Conservation (phyloP, 2,888 invertebrate species). For the Alcis repandata region DNA sequence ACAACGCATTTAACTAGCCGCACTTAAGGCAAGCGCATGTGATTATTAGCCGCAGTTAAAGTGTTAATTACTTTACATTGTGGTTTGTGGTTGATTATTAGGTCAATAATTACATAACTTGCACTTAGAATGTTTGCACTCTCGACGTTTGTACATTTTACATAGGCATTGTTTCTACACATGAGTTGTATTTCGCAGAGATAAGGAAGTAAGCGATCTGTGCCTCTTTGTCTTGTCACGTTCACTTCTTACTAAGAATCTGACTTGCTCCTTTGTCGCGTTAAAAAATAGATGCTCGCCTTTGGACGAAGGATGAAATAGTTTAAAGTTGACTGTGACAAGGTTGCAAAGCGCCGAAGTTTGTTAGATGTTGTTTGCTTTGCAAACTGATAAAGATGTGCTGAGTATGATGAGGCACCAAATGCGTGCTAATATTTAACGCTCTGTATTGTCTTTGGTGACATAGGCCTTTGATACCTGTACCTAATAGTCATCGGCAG, state of each 20-base stretch:
- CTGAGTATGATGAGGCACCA: conserved; percentile 70
- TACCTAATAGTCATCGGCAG: too few relatives aligned
- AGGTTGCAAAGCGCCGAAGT: conserved; percentile 16
- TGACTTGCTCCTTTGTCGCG: conserved; percentile 12
- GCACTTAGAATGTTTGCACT: conserved; percentile 20
- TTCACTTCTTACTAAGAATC: conserved; percentile 15
- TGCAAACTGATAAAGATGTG: conserved; percentile 66
- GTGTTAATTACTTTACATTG: too few relatives aligned
- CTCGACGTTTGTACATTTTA: conserved; percentile 6
- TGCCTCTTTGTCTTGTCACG: conserved; percentile 34
- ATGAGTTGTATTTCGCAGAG: conserved; percentile 49
- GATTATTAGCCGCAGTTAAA: too few relatives aligned
- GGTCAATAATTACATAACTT: conserved; percentile 18
- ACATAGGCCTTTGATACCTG: conserved; percentile 12
- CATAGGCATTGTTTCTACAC: conserved; percentile 29
- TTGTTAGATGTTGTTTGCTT: conserved; percentile 55
- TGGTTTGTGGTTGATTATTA: conserved; percentile 1
- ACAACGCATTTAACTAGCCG: too few relatives aligned
- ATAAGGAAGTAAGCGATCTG: conserved; percentile 46
- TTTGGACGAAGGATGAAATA: background rate
- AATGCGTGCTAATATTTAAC: conserved; percentile 59
- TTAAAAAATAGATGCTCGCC: conserved; percentile 1
- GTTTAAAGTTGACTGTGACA: conserved; percentile 6
- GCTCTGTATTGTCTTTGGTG: conserved; percentile 37
- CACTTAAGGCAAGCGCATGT: too few relatives aligned